These are phyloP conservation scores for Ptychoptera albimana DNA, from an alignment of 2,888 invertebrate species.

Conservation along the genomic window DNA sequence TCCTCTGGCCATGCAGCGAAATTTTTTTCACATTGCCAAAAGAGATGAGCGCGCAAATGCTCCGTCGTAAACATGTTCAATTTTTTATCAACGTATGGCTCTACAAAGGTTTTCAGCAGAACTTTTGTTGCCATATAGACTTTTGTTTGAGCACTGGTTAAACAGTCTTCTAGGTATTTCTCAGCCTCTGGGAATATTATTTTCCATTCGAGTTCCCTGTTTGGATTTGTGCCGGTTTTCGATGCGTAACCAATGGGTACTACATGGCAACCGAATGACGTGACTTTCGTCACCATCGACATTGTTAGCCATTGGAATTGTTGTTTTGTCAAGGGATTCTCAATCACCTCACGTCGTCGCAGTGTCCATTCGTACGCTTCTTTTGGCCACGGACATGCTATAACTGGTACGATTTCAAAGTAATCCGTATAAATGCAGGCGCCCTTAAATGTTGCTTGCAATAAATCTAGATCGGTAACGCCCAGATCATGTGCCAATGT, in stretches of 20 bases:
- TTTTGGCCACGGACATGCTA: slow-evolving; percentile 51
- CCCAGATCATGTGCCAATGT: slow-evolving; percentile 41
- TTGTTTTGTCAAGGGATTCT: slow-evolving; percentile 39
- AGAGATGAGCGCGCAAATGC: slow-evolving; percentile 56
- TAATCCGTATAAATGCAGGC: slow-evolving; percentile 48
- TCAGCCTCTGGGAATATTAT: slow-evolving; percentile 63
- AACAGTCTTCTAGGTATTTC: slow-evolving; percentile 51
- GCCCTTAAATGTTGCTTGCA: slow-evolving; percentile 42
- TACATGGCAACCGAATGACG: slow-evolving; percentile 48
- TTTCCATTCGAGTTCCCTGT: slow-evolving; percentile 60
- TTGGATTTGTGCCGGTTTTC: slow-evolving; percentile 41
- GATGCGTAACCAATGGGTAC: slow-evolving; percentile 53
- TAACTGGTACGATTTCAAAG: slow-evolving; percentile 55
- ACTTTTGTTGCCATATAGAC: slow-evolving; percentile 51
- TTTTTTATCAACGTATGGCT: slow-evolving; percentile 40
- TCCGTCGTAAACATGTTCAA: slow-evolving; percentile 46
- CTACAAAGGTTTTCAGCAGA: slow-evolving; percentile 56
- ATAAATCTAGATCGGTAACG: slow-evolving; percentile 36
- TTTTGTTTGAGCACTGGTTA: slow-evolving; percentile 54
- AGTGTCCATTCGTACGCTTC: slow-evolving; percentile 51
- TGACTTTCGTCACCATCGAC: slow-evolving; percentile 47
- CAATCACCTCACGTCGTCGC: slow-evolving; percentile 38
- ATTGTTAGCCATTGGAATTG: slow-evolving; percentile 53
- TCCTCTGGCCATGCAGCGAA: slow-evolving; percentile 58
- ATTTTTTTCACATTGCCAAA: slow-evolving; percentile 62